phyloP scores from a whole-genome alignment of 2,797 vertebrate species.

The Etheostoma nigrum region DNA sequence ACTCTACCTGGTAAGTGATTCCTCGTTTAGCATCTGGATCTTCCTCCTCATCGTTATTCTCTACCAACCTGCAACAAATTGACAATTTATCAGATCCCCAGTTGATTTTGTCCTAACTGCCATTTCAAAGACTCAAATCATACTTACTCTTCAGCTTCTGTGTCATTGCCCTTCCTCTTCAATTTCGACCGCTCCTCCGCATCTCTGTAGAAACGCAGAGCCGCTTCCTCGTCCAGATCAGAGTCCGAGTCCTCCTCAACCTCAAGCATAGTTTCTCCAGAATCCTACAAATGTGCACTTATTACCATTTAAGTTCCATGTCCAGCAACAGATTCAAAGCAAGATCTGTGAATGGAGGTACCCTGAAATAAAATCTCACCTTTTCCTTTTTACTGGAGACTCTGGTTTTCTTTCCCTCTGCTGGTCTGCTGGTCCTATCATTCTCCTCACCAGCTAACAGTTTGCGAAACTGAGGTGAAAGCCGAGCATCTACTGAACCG shows the following conservation, averaged over 20 bases:
- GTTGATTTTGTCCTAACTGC: neutral
- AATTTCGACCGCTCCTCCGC: conserved; percentile 85
- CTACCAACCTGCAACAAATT: conserved; percentile 68
- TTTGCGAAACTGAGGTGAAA: conserved; percentile 85
- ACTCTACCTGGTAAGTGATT: conserved; percentile 91
- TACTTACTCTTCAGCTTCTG: conserved; percentile 75
- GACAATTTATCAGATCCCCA: conserved; percentile 1
- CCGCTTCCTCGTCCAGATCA: conserved; percentile 87
- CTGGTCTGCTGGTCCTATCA: conserved; percentile 42
- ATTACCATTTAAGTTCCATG: neutral
- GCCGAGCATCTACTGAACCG: conserved; percentile 83
- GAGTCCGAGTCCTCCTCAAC: conserved; percentile 66
- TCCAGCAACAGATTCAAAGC: neutral
- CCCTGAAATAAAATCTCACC: conserved; percentile 40
- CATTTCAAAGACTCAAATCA: neutral
- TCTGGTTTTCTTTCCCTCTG: conserved; percentile 65
- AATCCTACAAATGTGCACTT: conserved; percentile 54
- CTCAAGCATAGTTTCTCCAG: conserved; percentile 49
- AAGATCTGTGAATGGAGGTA: neutral
- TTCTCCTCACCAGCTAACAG: conserved; percentile 81
- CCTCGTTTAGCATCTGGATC: conserved; percentile 89
- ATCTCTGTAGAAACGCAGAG: conserved; percentile 86
- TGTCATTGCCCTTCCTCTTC: conserved; percentile 85
- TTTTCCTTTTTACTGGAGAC: conserved; percentile 66
- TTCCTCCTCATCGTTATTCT: conserved; percentile 45